phyloP scores from a whole-genome alignment of 2,113 vertebrate species.

The Isurus oxyrinchus region DNA sequence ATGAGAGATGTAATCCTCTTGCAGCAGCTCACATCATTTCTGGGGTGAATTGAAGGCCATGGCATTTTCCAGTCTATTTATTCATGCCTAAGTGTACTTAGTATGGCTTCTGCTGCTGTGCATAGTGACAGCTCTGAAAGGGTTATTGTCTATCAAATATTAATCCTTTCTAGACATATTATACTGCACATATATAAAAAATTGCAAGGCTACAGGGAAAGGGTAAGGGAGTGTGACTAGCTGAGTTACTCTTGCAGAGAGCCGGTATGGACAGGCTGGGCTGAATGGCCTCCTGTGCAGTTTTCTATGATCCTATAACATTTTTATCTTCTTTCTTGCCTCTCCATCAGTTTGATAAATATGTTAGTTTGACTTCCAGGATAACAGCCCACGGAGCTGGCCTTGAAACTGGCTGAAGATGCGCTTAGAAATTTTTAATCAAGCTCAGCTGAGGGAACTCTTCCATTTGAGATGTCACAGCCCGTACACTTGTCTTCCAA shows the following conservation, averaged over 20 bases:
- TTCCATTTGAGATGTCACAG: neutral
- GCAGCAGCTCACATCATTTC: neutral
- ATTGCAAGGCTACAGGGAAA: neutral
- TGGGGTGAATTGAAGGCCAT: neutral
- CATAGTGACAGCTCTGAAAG: neutral
- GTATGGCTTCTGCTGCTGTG: neutral
- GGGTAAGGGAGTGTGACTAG: neutral
- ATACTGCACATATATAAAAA: neutral
- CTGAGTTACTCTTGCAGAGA: neutral
- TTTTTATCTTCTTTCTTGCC: neutral
- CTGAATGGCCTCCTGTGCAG: neutral
- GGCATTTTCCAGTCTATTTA: neutral
- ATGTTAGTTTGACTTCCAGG: neutral
- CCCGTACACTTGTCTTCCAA: neutral
- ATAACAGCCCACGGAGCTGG: neutral
- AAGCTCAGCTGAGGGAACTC: neutral
- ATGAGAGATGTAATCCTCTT: neutral
- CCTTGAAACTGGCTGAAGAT: neutral
- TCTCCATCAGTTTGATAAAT: neutral
- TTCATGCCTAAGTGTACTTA: neutral
- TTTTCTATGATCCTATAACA: neutral
- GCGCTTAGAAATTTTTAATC: neutral
- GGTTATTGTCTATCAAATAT: neutral
- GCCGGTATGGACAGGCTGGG: neutral
- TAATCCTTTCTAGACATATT: neutral